Base-by-base conservation (phyloP, 2,797 vertebrate species). In the Enteromius viviparus region DNA sequence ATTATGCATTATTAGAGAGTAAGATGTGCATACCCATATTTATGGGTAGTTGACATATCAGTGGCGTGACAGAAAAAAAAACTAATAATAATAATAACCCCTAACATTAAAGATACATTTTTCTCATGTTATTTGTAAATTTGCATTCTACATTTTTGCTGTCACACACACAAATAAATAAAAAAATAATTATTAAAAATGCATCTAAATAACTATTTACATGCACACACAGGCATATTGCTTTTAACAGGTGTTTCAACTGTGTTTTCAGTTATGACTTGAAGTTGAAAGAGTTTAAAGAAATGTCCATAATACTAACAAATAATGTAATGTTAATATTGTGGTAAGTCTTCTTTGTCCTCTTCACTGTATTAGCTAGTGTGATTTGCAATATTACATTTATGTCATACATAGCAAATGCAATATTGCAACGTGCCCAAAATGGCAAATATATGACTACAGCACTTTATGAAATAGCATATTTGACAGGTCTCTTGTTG, bases 401-500 rank as follows among this genome's bases (percentile, higher is more conserved):
- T 32, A 64, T 65, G 29, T 66, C 64, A 64, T 58, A 58, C 23
- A 58, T 17, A 64, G 60, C 14, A 64, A 64, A 32, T 32, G 26
- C 14, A 64, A 64, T 64, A 64, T 64, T 64, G 14, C 60, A 64
- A 32, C 60, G 6, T 74, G 58, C 3, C 58, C 21, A 62, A 75
- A 62, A 64, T 11, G 19, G 47, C 47, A 74, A 53, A 74, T 14
- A 55, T 40, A 10, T 21, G 21, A 29, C 34, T 69, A 19, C 19
- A 58, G 58, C 26, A 1, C 40, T 53, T 74, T 37, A 51, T 23
- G 32, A 82, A 53, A 53, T 40, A 70, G 15, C 34, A 42, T n/a
- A 45, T 76, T 26, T 75, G 70, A 75, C 58, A 65, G 23, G 45
- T 66, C 21, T 65, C 69, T 64, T 32, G 12, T 64, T 49, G 29